These are phyloP conservation scores for Hypolimnas misippus DNA, from an alignment of 2,888 invertebrate species.

Conservation along the genomic window DNA sequence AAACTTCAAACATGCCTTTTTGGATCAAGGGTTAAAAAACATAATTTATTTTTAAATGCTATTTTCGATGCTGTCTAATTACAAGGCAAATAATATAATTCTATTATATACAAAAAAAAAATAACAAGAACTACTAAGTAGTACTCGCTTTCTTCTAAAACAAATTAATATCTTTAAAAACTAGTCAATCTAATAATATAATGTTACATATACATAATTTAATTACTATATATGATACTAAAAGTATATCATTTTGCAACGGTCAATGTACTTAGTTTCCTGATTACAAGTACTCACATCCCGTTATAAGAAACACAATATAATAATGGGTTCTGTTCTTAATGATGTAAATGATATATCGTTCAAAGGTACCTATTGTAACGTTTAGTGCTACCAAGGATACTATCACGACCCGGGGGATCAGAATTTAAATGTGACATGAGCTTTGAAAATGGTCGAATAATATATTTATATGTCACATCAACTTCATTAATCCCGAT, in stretches of 20 bases:
- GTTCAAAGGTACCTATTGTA: slow-evolving; percentile 35
- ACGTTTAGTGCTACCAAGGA: slow-evolving; percentile 14
- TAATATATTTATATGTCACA: too few species aligned
- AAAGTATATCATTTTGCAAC: slow-evolving; percentile 15
- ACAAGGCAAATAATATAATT: too few species aligned
- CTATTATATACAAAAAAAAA: too few species aligned
- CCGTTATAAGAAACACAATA: slow-evolving; percentile 28
- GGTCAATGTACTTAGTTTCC: slow-evolving; percentile 27
- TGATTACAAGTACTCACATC: slow-evolving; percentile 23
- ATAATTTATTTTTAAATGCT: too few species aligned
- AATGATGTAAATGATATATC: slow-evolving; percentile 33
- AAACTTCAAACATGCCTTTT: too few species aligned
- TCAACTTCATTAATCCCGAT: too few species aligned
- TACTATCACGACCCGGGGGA: not conserved
- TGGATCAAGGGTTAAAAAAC: too few species aligned
- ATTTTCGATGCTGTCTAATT: too few species aligned
- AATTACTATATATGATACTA: slow-evolving; percentile 3
- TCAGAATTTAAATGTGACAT: slow-evolving; percentile 14
- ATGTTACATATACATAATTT: not conserved
- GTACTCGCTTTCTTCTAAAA: too few species aligned
- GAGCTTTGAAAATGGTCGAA: not conserved
- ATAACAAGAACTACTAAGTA: too few species aligned
- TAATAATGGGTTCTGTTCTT: slow-evolving; percentile 32
- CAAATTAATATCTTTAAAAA: not conserved
- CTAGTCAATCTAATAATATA: not conserved